A percentile compares a stretch with the other conserved stretches of the same genome.
phyloP scores from a whole-genome alignment of 2,113 vertebrate species.

The Coturnix japonica region DNA sequence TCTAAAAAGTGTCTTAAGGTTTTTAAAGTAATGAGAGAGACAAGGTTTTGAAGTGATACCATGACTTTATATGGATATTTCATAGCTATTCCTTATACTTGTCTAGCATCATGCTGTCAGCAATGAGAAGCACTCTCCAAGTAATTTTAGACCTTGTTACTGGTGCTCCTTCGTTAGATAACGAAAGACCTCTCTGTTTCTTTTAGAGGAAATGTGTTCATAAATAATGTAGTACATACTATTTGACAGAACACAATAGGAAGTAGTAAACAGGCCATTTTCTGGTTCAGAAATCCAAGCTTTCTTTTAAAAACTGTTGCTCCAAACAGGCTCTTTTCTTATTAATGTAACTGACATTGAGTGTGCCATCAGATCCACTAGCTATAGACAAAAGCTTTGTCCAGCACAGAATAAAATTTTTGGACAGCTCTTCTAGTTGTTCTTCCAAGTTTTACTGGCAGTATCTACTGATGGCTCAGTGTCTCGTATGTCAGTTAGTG shows the following conservation, averaged over 20 bases:
- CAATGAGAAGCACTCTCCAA: background rate
- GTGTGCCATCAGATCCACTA: background rate
- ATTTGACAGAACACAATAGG: background rate
- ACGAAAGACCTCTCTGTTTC: rapidly evolving
- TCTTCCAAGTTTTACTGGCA: background rate
- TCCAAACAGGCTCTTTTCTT: background rate
- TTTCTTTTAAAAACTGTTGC: background rate
- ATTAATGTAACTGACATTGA: background rate
- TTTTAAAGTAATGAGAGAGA: background rate
- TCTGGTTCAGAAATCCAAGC: background rate
- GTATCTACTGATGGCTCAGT: background rate
- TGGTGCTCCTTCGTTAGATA: background rate
- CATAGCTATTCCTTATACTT: background rate
- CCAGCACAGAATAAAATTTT: background rate
- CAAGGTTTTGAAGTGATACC: background rate
- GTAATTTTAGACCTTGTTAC: background rate
- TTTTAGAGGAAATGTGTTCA: background rate
- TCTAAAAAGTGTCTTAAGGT: background rate
- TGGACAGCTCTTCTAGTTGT: rapidly evolving
- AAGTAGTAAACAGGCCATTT: background rate
- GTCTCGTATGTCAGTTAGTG: rapidly evolving
- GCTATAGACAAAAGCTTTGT: background rate
- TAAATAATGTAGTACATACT: rapidly evolving
- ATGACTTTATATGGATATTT: background rate
- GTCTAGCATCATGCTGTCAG: background rate